These are phyloP conservation scores for Muntiacus reevesi DNA, from an alignment of 2,113 vertebrate genomes.

Conservation along the genomic window DNA sequence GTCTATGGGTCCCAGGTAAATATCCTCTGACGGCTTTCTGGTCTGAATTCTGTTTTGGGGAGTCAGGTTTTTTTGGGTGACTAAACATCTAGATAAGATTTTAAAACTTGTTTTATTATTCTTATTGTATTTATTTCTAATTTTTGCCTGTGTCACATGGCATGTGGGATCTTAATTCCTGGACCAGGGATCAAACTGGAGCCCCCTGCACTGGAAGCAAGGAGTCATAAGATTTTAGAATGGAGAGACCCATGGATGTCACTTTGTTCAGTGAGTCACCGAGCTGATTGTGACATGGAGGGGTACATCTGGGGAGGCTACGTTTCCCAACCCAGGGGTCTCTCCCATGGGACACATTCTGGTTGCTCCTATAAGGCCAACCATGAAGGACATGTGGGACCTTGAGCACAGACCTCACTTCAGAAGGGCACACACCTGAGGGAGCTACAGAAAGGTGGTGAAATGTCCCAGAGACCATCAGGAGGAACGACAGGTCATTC, in stretches of 20 bases:
- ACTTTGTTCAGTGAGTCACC: neutral
- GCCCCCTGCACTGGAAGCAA: neutral
- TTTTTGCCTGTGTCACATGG: neutral
- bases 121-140: neutral
- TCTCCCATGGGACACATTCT: neutral
- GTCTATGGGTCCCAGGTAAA: neutral
- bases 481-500: neutral
- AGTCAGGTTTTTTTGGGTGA: neutral
- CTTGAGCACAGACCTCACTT: neutral
- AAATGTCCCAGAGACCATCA: neutral
- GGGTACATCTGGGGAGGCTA: neutral
- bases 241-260: neutral
- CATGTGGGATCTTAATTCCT: neutral
- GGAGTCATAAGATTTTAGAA: neutral
- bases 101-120: neutral
- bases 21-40: neutral
- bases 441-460: neutral
- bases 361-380: neutral
- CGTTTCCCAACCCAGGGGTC: rapidly evolving
- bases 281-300: neutral
- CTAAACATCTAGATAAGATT: neutral
- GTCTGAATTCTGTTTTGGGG: neutral
- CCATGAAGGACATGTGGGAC: rapidly evolving
- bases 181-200: neutral
- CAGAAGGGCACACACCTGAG: neutral